phyloP scores from a whole-genome alignment of 2,888 invertebrate genomes.

The Tanytarsus gracilentus region DNA sequence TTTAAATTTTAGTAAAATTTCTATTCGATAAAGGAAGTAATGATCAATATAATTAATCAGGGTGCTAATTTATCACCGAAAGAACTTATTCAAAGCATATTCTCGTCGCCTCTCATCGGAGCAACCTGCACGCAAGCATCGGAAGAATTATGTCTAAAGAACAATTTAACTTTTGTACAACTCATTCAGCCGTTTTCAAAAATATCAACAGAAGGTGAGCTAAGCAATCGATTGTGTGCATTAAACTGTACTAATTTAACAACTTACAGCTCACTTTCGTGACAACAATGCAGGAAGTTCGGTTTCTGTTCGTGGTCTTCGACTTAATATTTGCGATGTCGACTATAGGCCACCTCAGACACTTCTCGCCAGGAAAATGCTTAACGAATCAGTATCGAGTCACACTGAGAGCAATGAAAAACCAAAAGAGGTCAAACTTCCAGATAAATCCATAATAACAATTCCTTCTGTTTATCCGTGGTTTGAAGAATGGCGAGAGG shows the following conservation, averaged over 20 bases:
- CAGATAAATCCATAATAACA: constrained; percentile 52
- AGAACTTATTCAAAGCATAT: constrained; percentile 82
- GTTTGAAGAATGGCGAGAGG: constrained; percentile 93
- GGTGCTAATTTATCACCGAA: constrained; percentile 60
- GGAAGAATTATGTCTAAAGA: constrained; percentile 76
- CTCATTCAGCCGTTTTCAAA: constrained; percentile 82
- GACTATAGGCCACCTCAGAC: constrained; percentile 73
- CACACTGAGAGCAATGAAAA: constrained; percentile 46
- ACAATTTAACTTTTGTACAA: constrained; percentile 83
- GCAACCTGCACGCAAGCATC: constrained; percentile 75
- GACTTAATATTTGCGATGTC: constrained; percentile 71
- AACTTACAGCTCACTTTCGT: constrained; percentile 64
- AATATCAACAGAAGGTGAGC: constrained; percentile 61
- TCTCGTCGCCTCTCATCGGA: constrained; percentile 82
- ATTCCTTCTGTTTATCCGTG: constrained; percentile 76
- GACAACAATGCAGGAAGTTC: constrained; percentile 65
- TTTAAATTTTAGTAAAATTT: constrained; percentile 4
- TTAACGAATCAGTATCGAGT: constrained; percentile 71
- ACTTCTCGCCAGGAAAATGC: constrained; percentile 68
- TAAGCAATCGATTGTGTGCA: background rate
- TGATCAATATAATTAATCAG: constrained; percentile 47
- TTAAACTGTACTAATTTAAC: background rate
- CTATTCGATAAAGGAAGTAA: constrained; percentile 31
- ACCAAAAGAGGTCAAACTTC: constrained; percentile 49
- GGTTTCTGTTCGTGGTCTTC: constrained; percentile 64